phyloP scores from a whole-genome alignment of 2,113 vertebrate genomes.

The Casuarius casuarius region DNA sequence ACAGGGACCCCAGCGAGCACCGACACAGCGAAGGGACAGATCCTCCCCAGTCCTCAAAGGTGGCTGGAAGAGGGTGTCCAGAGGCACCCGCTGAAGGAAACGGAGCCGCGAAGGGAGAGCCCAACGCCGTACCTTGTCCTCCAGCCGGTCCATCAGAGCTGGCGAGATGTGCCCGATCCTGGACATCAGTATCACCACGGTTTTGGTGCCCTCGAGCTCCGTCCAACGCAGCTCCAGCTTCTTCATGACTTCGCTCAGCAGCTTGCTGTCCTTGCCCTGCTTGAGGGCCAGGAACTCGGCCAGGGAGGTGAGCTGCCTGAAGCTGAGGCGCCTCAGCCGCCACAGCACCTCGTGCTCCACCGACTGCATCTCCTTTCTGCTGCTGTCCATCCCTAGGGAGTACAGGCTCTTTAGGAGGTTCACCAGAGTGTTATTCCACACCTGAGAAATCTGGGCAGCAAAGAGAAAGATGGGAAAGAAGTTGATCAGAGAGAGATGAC shows the following conservation, averaged over 20 bases:
- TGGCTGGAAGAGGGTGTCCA: not conserved
- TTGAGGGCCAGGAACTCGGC: not conserved
- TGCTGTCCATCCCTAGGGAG: constrained; percentile 35
- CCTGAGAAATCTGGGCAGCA: constrained; percentile 65
- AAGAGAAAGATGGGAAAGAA: fast-evolving
- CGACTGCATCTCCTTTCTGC: constrained; percentile 57
- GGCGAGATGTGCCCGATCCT: constrained; percentile 74
- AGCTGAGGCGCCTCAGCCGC: constrained; percentile 83
- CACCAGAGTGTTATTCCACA: constrained; percentile 84
- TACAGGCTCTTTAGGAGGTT: constrained; percentile 79
- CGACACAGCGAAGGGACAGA: not conserved
- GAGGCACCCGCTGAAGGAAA: not conserved
- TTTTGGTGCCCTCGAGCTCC: constrained; percentile 81
- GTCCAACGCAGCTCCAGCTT: constrained; percentile 93
- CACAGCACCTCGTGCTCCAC: constrained; percentile 89
- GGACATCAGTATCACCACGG: constrained; percentile 75
- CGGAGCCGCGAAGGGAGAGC: fast-evolving
- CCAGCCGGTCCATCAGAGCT: constrained; percentile 83
- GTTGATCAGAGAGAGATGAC: not conserved
- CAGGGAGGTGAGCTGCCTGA: constrained; percentile 78
- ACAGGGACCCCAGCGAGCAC: not conserved
- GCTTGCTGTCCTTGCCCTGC: not conserved
- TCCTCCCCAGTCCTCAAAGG: not conserved
- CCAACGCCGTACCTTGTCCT: constrained; percentile 87
- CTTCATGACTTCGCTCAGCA: constrained; percentile 79